phyloP scores from a whole-genome alignment of 2,888 invertebrate species.

The Pseudococcus viburni region DNA sequence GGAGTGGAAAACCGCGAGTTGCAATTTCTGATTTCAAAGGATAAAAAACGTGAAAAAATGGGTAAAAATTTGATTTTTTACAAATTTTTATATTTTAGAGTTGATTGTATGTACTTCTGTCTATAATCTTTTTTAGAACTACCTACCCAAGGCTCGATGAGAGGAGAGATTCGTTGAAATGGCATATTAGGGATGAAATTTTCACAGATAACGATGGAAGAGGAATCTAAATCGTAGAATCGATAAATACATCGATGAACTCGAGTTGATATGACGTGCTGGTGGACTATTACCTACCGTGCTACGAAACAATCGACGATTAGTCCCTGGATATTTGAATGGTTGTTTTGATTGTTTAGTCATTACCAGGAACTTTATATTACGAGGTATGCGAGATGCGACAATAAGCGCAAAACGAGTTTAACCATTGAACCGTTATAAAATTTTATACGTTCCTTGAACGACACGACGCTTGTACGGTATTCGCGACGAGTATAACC shows the following conservation, averaged over 20 bases:
- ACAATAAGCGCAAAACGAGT: not conserved
- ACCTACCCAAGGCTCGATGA: too few relatives aligned
- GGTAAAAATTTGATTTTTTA: too few relatives aligned
- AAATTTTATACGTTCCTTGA: conserved; percentile 18
- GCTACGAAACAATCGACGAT: not conserved
- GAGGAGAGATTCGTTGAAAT: too few relatives aligned
- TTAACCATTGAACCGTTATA: not conserved
- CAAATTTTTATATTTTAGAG: too few relatives aligned
- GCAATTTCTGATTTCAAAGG: too few relatives aligned
- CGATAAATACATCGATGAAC: not conserved
- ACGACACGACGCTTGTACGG: not conserved
- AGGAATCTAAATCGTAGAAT: too few relatives aligned
- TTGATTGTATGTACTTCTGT: too few relatives aligned
- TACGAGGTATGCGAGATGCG: not conserved
- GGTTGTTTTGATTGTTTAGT: conserved; percentile 12
- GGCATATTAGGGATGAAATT: too few relatives aligned
- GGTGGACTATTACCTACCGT: not conserved
- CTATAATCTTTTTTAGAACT: too few relatives aligned
- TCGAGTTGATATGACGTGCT: not conserved
- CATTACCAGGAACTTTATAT: not conserved
- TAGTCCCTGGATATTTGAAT: not conserved
- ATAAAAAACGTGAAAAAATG: too few relatives aligned
- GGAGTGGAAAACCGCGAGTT: too few relatives aligned
- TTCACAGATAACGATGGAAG: too few relatives aligned
- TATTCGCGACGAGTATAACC: not conserved